Conservation (phyloP, 2,113 vertebrate species). For the Boleophthalmus pectinirostris region DNA sequence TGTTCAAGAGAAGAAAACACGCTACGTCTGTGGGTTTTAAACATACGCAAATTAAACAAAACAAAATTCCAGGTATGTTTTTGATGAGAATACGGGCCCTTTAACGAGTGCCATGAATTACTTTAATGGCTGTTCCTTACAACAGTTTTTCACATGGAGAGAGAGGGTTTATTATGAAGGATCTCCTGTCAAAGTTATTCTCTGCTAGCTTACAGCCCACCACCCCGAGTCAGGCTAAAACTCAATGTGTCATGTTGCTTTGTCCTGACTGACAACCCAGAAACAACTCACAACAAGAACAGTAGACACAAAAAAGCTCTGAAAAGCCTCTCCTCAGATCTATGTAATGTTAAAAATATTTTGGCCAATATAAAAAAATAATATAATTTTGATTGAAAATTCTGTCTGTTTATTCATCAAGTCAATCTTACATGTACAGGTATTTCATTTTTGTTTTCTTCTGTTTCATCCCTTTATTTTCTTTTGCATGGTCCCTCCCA, state of each 20-base stretch:
- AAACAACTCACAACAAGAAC: background rate
- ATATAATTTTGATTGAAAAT: slow-evolving; percentile 14
- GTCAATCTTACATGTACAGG: slow-evolving; percentile 59
- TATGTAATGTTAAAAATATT: background rate
- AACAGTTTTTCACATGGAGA: slow-evolving; percentile 30
- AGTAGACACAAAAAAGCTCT: slow-evolving; percentile 8
- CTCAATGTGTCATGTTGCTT: slow-evolving; percentile 3
- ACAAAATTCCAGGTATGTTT: too few relatives aligned
- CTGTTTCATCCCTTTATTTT: slow-evolving; percentile 69
- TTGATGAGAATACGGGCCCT: too few relatives aligned
- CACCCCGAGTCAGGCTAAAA: slow-evolving; percentile 18
- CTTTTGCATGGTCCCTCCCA: slow-evolving; percentile 75
- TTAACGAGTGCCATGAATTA: slow-evolving; percentile 40
- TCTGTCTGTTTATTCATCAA: slow-evolving; percentile 55
- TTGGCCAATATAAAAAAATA: background rate
- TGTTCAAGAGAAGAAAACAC: too few relatives aligned
- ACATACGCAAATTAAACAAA: too few relatives aligned
- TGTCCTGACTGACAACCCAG: slow-evolving; percentile 10
- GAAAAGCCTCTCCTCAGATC: slow-evolving; percentile 1
- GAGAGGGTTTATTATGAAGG: slow-evolving; percentile 26
- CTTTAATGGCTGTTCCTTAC: slow-evolving; percentile 51
- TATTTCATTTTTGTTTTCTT: slow-evolving; percentile 65
- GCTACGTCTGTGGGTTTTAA: too few relatives aligned
- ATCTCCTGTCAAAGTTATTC: slow-evolving; percentile 45
- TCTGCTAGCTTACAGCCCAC: slow-evolving; percentile 11